These are phyloP conservation scores for Anthopleura sola DNA, from an alignment of 64 coral and sea anemone species.

Conservation along the genomic window DNA sequence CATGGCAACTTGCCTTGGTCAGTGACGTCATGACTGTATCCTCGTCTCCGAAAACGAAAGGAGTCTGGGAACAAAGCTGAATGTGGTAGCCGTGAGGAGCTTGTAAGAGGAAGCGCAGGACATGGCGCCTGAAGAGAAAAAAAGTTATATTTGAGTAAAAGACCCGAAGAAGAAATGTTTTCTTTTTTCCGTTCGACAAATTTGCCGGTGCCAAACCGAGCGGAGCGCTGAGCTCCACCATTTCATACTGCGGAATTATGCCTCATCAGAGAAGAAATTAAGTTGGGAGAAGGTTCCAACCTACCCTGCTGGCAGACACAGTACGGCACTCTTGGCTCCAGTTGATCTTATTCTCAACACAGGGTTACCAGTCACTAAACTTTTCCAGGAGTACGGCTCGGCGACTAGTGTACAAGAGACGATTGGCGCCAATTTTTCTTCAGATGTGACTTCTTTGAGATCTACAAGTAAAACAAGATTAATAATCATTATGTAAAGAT, in stretches of 20 bases:
- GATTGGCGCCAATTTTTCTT: constrained; percentile 71
- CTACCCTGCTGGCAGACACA: constrained; percentile 76
- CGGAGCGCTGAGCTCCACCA: background rate
- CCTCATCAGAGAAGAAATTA: background rate
- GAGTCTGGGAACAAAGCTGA: constrained; percentile 90
- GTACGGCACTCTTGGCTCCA: constrained; percentile 73
- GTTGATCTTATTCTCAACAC: constrained; percentile 70
- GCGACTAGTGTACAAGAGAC: constrained; percentile 81
- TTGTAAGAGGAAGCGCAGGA: constrained; percentile 86
- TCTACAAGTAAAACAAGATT: constrained; percentile 27
- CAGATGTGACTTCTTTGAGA: constrained; percentile 48
- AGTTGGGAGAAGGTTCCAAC: background rate
- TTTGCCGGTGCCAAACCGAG: no score
- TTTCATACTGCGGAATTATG: background rate
- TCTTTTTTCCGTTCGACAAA: no score
- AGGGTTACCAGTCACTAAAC: constrained; percentile 94
- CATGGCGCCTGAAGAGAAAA: constrained; percentile 62
- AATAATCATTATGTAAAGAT: background rate
- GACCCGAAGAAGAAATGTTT: no score
- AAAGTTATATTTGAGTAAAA: background rate
- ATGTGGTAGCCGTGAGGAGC: constrained; percentile 91
- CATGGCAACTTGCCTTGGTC: constrained; percentile 60
- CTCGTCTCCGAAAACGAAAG: constrained; percentile 92
- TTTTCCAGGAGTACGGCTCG: constrained; percentile 99
- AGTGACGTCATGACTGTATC: constrained; percentile 91